Percentiles rank a stretch among this genome's conserved stretches.
Conservation (phyloP, 2,113 vertebrate species). For the Cricetomys ansorgei region DNA sequence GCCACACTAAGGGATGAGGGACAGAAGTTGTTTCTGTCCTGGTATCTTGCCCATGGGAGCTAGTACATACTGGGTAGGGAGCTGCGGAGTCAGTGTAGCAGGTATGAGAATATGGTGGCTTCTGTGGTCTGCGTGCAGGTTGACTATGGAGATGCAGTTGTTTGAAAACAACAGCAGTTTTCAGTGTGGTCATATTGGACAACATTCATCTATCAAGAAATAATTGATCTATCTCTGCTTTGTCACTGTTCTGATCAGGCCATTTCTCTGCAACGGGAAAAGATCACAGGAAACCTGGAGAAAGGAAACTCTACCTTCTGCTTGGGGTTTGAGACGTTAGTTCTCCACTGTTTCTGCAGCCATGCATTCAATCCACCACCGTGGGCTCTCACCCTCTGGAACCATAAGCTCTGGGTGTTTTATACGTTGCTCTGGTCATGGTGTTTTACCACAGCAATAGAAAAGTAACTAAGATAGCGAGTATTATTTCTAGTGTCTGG, state of each 20-base stretch:
- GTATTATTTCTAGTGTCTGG: neutral
- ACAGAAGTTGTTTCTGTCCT: neutral
- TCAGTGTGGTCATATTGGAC: neutral
- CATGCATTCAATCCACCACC: too few species aligned
- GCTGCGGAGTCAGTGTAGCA: neutral
- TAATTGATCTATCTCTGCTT: neutral
- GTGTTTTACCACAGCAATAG: neutral
- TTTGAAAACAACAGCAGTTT: neutral
- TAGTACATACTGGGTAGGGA: accelerated
- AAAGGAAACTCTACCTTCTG: neutral
- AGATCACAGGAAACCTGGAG: neutral
- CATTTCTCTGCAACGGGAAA: neutral
- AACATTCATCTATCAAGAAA: neutral
- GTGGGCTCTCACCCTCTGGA: neutral
- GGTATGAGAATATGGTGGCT: neutral
- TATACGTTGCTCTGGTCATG: too few species aligned
- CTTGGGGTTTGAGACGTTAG: neutral
- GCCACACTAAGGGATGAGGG: neutral
- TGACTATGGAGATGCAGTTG: neutral
- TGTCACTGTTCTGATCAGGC: neutral
- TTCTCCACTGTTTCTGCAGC: neutral
- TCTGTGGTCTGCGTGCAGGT: neutral
- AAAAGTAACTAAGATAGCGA: neutral
- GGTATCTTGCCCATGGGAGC: neutral
- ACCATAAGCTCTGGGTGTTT: neutral